Percentiles rank a stretch among this genome's conserved stretches.
Evolutionary conservation across 2,113 vertebrate genomes (phyloP).

Genomic region (Pteropus alecto): DNA sequence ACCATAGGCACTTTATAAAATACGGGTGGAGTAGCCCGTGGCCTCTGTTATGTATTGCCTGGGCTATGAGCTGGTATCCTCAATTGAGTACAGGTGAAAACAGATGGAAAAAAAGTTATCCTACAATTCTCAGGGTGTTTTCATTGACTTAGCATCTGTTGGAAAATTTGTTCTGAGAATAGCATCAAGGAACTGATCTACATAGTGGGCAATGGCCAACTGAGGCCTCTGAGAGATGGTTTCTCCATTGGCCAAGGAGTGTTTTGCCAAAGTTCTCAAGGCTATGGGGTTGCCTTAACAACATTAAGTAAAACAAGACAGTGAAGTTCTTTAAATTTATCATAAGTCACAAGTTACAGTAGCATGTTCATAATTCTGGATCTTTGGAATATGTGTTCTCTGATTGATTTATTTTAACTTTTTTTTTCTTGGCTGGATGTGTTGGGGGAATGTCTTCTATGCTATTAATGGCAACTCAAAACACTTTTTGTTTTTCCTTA

Average conservation of each 20-base stretch:
- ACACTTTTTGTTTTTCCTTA: background rate
- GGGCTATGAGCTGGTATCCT: slow-evolving; percentile 44
- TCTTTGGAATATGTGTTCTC: background rate
- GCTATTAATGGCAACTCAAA: slow-evolving; percentile 11
- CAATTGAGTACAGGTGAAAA: slow-evolving; percentile 63
- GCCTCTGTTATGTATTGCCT: slow-evolving; percentile 41
- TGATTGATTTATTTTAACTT: background rate
- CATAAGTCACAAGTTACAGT: slow-evolving; percentile 47
- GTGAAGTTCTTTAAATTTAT: slow-evolving; percentile 66
- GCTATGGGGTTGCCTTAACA: slow-evolving; percentile 61
- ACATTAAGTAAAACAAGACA: slow-evolving; percentile 66
- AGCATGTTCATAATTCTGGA: background rate
- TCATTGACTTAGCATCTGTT: slow-evolving; percentile 71
- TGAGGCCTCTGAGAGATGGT: slow-evolving; percentile 55
- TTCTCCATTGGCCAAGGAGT: slow-evolving; percentile 55
- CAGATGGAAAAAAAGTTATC: slow-evolving; percentile 68
- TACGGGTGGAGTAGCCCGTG: slow-evolving; percentile 3
- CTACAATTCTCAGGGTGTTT: slow-evolving; percentile 59
- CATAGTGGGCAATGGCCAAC: slow-evolving; percentile 44
- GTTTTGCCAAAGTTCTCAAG: slow-evolving; percentile 65
- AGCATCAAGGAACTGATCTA: slow-evolving; percentile 63
- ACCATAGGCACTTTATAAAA: slow-evolving; percentile 44
- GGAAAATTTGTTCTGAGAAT: slow-evolving; percentile 72
- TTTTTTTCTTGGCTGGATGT: background rate
- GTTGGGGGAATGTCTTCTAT: background rate